Evolutionary conservation across 2,888 invertebrate genomes (phyloP), one percentile per base, ranked within the genome.

Genomic region (Calameuta filiformis): DNA sequence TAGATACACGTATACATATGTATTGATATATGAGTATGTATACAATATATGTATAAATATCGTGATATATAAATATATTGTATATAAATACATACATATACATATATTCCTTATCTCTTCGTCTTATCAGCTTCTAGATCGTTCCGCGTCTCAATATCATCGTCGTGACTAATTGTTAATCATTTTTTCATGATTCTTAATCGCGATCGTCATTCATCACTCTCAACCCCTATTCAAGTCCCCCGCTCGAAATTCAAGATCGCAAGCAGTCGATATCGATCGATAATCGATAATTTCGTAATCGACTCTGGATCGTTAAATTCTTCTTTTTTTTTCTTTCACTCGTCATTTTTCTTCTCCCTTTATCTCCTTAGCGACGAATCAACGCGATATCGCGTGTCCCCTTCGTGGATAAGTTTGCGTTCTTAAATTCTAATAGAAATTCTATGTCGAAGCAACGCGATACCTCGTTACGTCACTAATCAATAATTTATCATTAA

Each of bases 401-500:
- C 40, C 40, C 23, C 40, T 2, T 56, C 23, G 40, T 23, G 40
- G 6, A 56, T 56, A 56, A 56, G 40, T 23, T 23, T 56, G 23
- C 23, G 23, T 56, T 56, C 23, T 56, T 56, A 56, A 23, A 23
- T 56, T 56, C 40, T 9, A 9, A 23, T 56, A 23, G 23, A 56
- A 56, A 15, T 23, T 56, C 2, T 56, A 56, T 15, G 9, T 23
- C 40, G 40, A 56, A 56, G 40, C 23, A 23, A 56, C 23, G 23
- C 40, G 40, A 56, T 56, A 23, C 40, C 40, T 56, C 23, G 40
- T 1, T 56, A 56, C 40, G 40, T 23, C 40, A 56, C 23, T 6
- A 23, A 56, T 76, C 40, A 73, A 34, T 75, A 68, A 79, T 77
- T 77, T 69, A 79, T 79, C 74, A 68, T 77, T 73, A 69, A 77